Evolutionary conservation across 2,113 vertebrate species (phyloP).

Genomic region (Scomber japonicus): DNA sequence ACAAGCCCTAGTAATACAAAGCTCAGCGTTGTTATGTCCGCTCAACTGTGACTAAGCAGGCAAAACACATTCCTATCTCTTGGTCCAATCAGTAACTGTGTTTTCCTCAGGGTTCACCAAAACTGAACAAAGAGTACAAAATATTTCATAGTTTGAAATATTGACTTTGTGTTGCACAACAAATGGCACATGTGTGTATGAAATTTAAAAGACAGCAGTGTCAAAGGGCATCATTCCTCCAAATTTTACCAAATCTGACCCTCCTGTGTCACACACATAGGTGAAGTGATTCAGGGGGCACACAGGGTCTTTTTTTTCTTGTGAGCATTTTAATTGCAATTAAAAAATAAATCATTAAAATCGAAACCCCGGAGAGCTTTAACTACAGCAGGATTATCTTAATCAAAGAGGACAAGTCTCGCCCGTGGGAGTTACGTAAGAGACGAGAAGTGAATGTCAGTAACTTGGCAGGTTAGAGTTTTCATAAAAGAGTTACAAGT

Average conservation of each 20-base stretch:
- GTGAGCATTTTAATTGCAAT: slow-evolving; percentile 41
- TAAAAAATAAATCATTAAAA: slow-evolving; percentile 28
- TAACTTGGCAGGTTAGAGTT: slow-evolving; percentile 36
- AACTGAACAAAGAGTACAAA: no score
- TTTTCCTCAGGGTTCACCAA: no score
- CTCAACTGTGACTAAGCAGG: no score
- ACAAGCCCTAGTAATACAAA: no score
- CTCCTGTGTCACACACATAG: neutral
- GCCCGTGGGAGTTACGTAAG: slow-evolving; percentile 48
- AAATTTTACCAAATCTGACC: neutral
- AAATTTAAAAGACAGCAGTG: no score
- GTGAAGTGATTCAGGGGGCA: neutral
- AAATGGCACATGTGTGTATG: no score
- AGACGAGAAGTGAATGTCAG: slow-evolving; percentile 3
- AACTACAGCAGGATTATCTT: slow-evolving; percentile 32
- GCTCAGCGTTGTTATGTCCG: no score
- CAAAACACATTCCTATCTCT: no score
- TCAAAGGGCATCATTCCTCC: neutral
- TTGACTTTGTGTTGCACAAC: no score
- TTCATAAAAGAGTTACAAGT: slow-evolving; percentile 32
- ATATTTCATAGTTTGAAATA: no score
- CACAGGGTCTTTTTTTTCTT: slow-evolving; percentile 33
- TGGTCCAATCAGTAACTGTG: no score
- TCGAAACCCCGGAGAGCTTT: slow-evolving; percentile 22
- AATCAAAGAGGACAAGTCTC: slow-evolving; percentile 49